A percentile compares a stretch with the other conserved stretches of the same genome.
Conservation (phyloP, 2,888 invertebrate genomes). For the Lacanobia wlatinum region DNA sequence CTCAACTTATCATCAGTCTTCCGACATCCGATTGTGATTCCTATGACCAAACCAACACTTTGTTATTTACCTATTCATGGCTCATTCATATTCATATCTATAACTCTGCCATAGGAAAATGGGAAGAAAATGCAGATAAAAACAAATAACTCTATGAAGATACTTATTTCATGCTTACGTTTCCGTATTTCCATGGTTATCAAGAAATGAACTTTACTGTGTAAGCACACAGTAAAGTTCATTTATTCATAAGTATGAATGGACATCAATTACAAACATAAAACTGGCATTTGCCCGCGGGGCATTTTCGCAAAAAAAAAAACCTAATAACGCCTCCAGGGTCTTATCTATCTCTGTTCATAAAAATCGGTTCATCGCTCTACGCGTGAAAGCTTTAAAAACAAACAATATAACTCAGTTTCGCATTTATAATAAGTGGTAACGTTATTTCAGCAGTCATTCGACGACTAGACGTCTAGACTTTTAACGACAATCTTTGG, state of each 20-base stretch:
- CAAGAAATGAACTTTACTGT: neutral
- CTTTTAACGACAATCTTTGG: neutral
- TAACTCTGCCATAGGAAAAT: neutral
- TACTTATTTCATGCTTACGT: neutral
- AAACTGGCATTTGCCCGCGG: no score
- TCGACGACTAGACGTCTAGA: neutral
- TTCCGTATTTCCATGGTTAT: neutral
- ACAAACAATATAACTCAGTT: no score
- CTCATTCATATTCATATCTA: conserved; percentile 17
- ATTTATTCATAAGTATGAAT: no score
- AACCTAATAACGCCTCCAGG: no score
- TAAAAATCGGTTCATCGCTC: no score
- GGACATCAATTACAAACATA: no score
- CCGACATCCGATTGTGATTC: conserved; percentile 1
- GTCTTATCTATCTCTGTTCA: no score
- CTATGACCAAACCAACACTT: neutral
- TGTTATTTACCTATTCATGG: conserved; percentile 8
- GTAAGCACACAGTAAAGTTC: no score
- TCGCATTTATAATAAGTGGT: neutral
- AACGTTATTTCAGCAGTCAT: neutral
- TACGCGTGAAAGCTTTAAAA: no score
- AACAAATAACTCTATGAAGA: neutral
- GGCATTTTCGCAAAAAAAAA: no score
- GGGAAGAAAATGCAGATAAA: conserved; percentile 14
- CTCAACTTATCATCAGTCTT: conserved; percentile 5